Evolutionary conservation across 1,140 invertebrate genomes (phyloP).

Genomic region (Myzus persicae): DNA sequence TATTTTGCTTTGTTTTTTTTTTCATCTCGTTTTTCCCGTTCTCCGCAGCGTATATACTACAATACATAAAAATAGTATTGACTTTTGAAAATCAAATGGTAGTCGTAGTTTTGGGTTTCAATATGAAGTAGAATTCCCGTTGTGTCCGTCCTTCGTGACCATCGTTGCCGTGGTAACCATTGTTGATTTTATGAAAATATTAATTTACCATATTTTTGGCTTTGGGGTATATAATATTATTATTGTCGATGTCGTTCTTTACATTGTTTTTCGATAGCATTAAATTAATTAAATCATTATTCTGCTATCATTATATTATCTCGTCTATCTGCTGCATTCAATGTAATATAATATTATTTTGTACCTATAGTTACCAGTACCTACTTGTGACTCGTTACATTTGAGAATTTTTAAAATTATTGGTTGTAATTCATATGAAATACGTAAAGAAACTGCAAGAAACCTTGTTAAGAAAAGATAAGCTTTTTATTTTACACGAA

Average conservation of each 20-base stretch:
- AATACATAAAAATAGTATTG: constrained; percentile 5
- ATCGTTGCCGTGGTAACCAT: background rate
- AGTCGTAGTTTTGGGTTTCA: constrained; percentile 3
- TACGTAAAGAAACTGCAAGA: background rate
- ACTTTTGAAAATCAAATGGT: background rate
- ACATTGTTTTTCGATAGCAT: background rate
- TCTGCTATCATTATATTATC: too few species aligned
- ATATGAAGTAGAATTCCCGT: background rate
- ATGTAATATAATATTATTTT: background rate
- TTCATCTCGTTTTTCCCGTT: background rate
- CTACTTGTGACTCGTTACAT: too few species aligned
- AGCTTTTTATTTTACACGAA: background rate
- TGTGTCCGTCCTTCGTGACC: background rate
- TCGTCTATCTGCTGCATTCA: background rate
- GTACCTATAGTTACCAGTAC: too few species aligned
- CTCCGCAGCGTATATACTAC: background rate
- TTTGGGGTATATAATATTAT: background rate
- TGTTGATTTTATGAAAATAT: constrained; percentile 20
- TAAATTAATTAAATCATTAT: background rate
- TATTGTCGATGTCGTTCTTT: background rate
- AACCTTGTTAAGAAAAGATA: background rate
- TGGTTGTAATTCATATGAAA: background rate
- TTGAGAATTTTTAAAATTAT: background rate
- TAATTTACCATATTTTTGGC: constrained; percentile 12
- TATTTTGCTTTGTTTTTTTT: background rate